Percentiles rank a stretch among this genome's conserved stretches.
These are phyloP conservation scores for Istiophorus platypterus DNA, from an alignment of 2,113 vertebrate genomes.

Conservation along the genomic window DNA sequence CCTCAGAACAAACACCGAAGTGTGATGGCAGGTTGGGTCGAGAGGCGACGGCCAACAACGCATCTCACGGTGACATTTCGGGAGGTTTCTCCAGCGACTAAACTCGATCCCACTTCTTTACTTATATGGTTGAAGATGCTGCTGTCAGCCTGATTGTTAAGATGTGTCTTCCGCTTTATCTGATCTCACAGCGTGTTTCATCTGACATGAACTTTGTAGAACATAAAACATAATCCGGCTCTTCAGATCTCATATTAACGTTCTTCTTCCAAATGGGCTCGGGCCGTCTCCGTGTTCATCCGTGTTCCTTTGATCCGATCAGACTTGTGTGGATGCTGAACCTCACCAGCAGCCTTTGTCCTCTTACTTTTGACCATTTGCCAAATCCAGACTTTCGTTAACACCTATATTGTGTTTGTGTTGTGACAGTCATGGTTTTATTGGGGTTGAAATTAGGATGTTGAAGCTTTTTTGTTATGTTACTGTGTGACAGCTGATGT, in stretches of 20 bases:
- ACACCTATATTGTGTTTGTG: neutral
- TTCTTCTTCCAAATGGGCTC: neutral
- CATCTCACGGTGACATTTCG: neutral
- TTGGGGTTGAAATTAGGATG: neutral
- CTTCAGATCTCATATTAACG: neutral
- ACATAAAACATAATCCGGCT: neutral
- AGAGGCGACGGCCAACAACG: neutral
- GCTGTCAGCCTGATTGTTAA: neutral
- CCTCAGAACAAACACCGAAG: neutral
- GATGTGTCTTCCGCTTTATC: neutral
- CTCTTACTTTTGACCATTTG: too few species aligned
- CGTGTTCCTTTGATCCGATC: neutral
- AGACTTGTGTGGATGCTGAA: neutral
- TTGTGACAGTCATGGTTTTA: neutral
- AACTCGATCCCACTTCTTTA: neutral
- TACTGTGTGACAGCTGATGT: too few species aligned
- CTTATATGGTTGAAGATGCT: slow-evolving; percentile 38
- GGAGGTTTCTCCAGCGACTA: neutral
- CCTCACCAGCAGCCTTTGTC: neutral
- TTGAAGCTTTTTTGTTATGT: too few species aligned
- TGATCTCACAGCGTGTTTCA: neutral
- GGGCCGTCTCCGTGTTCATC: neutral
- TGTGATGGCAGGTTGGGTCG: neutral
- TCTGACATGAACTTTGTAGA: neutral
- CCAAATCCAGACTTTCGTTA: neutral